Evolutionary conservation across 2,113 vertebrate species (phyloP).

Genomic region (Polypterus senegalus): DNA sequence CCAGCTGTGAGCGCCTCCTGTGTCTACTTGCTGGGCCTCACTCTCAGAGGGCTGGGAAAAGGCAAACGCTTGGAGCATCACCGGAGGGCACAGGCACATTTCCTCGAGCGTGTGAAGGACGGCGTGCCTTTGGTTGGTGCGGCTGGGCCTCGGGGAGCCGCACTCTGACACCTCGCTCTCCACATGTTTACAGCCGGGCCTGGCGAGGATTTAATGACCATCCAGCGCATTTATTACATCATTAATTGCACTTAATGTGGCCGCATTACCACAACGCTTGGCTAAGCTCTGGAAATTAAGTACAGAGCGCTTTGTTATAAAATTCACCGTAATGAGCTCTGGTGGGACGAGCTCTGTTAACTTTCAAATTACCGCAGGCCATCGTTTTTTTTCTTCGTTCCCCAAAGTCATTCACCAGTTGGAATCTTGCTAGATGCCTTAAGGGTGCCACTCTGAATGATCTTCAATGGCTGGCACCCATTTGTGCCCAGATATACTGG

Average conservation of each 20-base stretch:
- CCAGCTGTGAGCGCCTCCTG: background rate
- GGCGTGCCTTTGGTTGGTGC: conserved; percentile 14
- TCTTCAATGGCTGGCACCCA: too few species aligned
- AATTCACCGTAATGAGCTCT: conserved; percentile 84
- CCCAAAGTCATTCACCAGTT: conserved; percentile 53
- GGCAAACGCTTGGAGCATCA: conserved; percentile 44
- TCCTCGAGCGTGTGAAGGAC: conserved; percentile 33
- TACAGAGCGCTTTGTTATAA: conserved; percentile 78
- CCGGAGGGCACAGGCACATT: conserved; percentile 39
- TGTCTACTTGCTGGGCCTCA: conserved; percentile 28
- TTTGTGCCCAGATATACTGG: too few species aligned
- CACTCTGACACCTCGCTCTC: conserved; percentile 40
- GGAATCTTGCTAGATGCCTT: conserved; percentile 54
- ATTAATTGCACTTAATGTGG: conserved; percentile 81
- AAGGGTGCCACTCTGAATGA: conserved; percentile 28
- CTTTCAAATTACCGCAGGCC: conserved; percentile 77
- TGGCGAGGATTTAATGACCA: conserved; percentile 61
- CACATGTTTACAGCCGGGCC: conserved; percentile 60
- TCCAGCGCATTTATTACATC: conserved; percentile 70
- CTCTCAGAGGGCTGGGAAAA: conserved; percentile 26
- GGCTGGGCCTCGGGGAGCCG: conserved; percentile 25
- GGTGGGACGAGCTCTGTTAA: conserved; percentile 80
- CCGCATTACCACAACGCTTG: conserved; percentile 61
- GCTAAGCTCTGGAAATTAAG: conserved; percentile 77
- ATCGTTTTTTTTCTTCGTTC: conserved; percentile 19